Evolutionary conservation across 2,113 vertebrate genomes (phyloP).

Genomic region (Notarius lentiginosus): DNA sequence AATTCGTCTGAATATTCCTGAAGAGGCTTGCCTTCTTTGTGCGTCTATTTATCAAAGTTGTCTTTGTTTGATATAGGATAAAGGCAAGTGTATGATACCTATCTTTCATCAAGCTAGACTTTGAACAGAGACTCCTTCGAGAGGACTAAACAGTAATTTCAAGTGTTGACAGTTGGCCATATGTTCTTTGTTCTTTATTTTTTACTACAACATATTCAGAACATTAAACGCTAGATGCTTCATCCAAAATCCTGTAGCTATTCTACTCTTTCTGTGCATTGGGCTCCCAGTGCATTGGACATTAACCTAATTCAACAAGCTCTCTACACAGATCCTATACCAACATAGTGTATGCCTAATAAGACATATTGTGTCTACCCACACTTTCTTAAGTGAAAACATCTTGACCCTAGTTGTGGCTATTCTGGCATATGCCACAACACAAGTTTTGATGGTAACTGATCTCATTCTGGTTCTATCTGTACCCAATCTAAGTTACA

Average conservation of each 20-base stretch:
- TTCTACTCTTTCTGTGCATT: neutral
- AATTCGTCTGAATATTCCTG: neutral
- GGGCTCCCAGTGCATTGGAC: neutral
- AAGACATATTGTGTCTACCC: neutral
- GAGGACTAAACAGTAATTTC: neutral
- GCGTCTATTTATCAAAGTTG: neutral
- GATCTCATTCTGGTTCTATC: neutral
- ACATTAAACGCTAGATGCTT: neutral
- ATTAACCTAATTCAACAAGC: neutral
- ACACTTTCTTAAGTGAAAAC: neutral
- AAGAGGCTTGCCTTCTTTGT: neutral
- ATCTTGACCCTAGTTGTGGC: neutral
- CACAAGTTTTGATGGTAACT: neutral
- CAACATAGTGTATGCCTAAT: neutral
- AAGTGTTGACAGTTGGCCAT: neutral
- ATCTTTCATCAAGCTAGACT: neutral
- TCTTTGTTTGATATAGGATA: neutral
- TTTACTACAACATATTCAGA: neutral
- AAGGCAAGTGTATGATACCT: neutral
- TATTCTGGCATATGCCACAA: neutral
- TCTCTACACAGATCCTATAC: neutral
- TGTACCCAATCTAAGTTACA: neutral
- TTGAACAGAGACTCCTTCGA: too few species aligned
- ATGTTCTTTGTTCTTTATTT: neutral
- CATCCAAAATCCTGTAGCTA: neutral